These are phyloP conservation scores for Homarus americanus DNA, from an alignment of 1,140 invertebrate genomes.

Conservation along the genomic window DNA sequence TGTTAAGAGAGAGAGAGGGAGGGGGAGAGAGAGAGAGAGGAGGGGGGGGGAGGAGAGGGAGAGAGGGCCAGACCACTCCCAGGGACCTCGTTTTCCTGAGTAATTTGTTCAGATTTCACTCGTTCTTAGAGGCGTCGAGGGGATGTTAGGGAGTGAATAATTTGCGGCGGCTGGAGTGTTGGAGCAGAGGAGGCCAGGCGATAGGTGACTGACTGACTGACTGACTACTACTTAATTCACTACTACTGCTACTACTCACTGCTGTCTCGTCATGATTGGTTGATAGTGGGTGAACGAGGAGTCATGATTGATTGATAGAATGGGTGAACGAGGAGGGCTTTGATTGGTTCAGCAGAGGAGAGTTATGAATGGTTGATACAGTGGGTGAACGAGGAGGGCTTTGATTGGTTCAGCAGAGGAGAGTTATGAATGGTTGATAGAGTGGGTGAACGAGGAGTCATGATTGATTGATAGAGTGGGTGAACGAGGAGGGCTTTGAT, in stretches of 20 bases:
- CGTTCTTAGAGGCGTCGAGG: conserved; percentile 4
- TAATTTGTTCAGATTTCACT: conserved; percentile 50
- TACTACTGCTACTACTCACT: too few species aligned
- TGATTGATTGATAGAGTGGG: too few species aligned
- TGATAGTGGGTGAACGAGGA: not conserved
- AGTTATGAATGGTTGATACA: too few species aligned
- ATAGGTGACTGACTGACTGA: not conserved
- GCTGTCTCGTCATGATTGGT: not conserved
- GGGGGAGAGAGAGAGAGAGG: too few species aligned
- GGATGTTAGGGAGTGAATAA: conserved; percentile 2
- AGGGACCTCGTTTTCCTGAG: conserved; percentile 36
- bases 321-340: too few species aligned
- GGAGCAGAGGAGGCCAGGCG: too few species aligned
- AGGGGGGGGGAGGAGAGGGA: too few species aligned
- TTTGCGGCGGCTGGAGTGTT: not conserved
- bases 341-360: too few species aligned
- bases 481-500: not conserved
- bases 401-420: not conserved
- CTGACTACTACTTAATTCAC: too few species aligned
- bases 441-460: too few species aligned
- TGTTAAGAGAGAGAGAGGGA: conserved; percentile 53
- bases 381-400: not conserved
- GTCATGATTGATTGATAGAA: too few species aligned
- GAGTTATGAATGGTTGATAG: too few species aligned
- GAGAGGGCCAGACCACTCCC: not conserved